A percentile compares a stretch with the other conserved stretches of the same genome.
These are phyloP conservation scores for Actinemys pallida DNA, from an alignment of 2,113 vertebrate species.

Conservation along the genomic window DNA sequence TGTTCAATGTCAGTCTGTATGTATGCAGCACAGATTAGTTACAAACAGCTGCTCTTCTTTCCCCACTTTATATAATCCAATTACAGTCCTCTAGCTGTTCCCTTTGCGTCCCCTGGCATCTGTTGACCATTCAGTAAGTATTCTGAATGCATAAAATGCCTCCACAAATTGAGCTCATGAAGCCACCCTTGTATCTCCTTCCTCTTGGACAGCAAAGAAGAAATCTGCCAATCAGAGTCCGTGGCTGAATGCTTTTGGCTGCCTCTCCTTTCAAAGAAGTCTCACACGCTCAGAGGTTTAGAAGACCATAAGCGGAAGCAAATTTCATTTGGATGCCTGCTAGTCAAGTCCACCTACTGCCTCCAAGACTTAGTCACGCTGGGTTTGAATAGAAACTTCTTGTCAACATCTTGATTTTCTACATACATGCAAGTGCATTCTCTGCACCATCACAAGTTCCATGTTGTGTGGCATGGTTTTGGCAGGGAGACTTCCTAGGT, in stretches of 20 bases:
- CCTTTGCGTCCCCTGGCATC: slow-evolving; percentile 31
- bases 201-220: slow-evolving; percentile 39
- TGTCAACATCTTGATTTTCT: not conserved
- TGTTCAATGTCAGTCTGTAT: slow-evolving; percentile 24
- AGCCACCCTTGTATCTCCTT: slow-evolving; percentile 16
- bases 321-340: not conserved
- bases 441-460: not conserved
- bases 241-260: slow-evolving; percentile 29
- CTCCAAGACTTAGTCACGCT: not conserved
- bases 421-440: not conserved
- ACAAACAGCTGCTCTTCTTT: slow-evolving; percentile 38
- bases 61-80: slow-evolving; percentile 30
- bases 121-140: slow-evolving; percentile 29
- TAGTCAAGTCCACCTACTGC: not conserved
- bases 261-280: slow-evolving; percentile 11
- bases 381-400: slow-evolving; percentile 21
- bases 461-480: not conserved
- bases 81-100: slow-evolving; percentile 43
- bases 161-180: slow-evolving; percentile 57
- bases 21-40: slow-evolving; percentile 42
- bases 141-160: slow-evolving; percentile 14
- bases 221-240: slow-evolving; percentile 20
- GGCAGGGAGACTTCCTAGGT: not conserved
- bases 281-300: slow-evolving; percentile 25
- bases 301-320: slow-evolving; percentile 15